These are phyloP conservation scores for Anas acuta DNA, from an alignment of 2,797 vertebrate species.

Conservation along the genomic window DNA sequence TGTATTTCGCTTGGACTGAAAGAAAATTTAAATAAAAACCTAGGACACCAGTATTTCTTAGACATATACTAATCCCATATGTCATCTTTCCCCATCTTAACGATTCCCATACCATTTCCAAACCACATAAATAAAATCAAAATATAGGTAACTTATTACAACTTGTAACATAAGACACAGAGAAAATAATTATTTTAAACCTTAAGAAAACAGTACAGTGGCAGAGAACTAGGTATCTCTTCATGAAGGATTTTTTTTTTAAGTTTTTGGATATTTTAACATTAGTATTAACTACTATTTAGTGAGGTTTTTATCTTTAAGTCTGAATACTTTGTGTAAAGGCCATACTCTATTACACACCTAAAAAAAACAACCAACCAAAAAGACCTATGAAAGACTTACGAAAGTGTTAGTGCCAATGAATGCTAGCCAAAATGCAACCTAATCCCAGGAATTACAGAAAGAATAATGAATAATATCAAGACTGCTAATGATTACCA, in stretches of 20 bases:
- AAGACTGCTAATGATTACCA: background rate
- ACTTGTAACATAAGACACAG: constrained; percentile 9
- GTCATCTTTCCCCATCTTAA: background rate
- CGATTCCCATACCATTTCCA: background rate
- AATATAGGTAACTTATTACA: background rate
- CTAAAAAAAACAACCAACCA: background rate
- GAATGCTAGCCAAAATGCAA: background rate
- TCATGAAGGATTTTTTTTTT: background rate
- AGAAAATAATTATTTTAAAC: background rate
- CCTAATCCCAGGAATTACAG: background rate
- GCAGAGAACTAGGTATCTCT: background rate
- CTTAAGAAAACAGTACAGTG: background rate
- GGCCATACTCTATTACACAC: background rate
- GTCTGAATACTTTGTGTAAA: constrained; percentile 17
- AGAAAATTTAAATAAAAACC: background rate
- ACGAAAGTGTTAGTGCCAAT: background rate
- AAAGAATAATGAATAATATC: background rate
- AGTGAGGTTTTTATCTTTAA: constrained; percentile 26
- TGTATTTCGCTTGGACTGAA: background rate
- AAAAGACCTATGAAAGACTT: background rate
- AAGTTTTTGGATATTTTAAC: background rate
- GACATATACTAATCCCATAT: background rate
- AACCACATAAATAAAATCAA: constrained; percentile 14
- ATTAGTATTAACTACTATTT: background rate
- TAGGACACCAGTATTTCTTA: background rate